Evolutionary conservation across 1,140 invertebrate genomes (phyloP).

Genomic region (Monochamus saltuarius): DNA sequence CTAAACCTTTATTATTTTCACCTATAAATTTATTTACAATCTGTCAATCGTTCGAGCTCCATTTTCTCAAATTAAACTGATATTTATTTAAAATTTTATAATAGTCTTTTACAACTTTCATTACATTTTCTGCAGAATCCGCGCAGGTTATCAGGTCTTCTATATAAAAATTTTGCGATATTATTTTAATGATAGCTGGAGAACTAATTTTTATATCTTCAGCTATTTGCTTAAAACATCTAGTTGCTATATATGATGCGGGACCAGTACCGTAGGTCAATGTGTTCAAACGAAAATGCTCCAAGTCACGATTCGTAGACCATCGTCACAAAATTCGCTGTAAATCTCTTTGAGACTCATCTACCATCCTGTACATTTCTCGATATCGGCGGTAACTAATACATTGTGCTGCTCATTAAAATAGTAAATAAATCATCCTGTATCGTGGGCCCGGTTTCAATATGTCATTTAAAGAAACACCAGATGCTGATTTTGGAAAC

Average conservation of each 20-base stretch:
- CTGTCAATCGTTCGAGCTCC: too few relatives aligned
- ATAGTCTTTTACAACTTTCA: too few relatives aligned
- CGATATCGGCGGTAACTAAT: constrained; percentile 50
- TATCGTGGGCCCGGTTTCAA: constrained; percentile 35
- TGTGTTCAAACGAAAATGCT: constrained; percentile 41
- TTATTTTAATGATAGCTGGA: constrained; percentile 7
- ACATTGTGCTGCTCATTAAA: constrained; percentile 45
- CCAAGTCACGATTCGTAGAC: constrained; percentile 15
- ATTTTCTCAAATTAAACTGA: too few relatives aligned
- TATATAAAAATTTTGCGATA: constrained; percentile 33
- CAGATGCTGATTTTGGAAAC: constrained; percentile 31
- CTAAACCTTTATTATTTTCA: too few relatives aligned
- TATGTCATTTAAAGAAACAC: constrained; percentile 43
- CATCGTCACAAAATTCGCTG: constrained; percentile 21
- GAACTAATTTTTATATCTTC: background rate
- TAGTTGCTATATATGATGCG: constrained; percentile 31
- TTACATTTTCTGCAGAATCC: background rate
- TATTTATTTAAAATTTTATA: too few relatives aligned
- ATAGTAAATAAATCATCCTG: constrained; percentile 44
- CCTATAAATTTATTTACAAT: too few relatives aligned
- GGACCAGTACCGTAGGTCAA: constrained; percentile 41
- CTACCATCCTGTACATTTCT: constrained; percentile 47
- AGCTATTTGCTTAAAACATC: constrained; percentile 18
- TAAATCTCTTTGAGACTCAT: constrained; percentile 39
- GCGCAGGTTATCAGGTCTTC: constrained; percentile 52